Percentiles rank a stretch among this genome's conserved stretches.
Conservation (phyloP, 2,113 vertebrate genomes). For the Murina feae region DNA sequence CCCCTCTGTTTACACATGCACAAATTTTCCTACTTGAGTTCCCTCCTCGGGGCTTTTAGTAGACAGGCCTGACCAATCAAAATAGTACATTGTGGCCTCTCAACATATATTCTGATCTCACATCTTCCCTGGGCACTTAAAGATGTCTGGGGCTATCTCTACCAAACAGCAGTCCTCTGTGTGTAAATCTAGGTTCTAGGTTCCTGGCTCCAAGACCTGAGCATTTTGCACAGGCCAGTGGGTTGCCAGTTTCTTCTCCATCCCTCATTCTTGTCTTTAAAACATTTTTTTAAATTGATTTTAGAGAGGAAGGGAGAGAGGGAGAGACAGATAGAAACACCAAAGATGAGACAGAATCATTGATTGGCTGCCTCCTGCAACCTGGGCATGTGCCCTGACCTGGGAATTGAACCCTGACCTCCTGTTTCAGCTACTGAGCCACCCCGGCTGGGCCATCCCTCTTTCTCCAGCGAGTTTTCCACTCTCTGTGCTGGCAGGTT, state of each 20-base stretch:
- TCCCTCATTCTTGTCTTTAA: no score
- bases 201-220: not conserved
- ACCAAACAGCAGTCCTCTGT: not conserved
- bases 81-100: not conserved
- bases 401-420: no score
- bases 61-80: not conserved
- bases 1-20: not conserved
- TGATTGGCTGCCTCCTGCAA: no score
- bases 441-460: no score
- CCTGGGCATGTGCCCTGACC: no score
- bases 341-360: no score
- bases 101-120: not conserved
- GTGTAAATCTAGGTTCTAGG: not conserved
- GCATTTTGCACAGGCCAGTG: not conserved
- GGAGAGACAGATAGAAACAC: no score
- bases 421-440: no score
- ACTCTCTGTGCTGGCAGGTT: slow-evolving; percentile 75
- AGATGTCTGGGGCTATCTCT: not conserved
- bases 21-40: not conserved
- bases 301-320: no score
- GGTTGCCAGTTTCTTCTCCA: not conserved
- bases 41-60: not conserved
- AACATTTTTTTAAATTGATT: no score
- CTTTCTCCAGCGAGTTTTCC: not conserved
- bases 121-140: not conserved